Evolutionary conservation across 2,797 vertebrate genomes (phyloP).

Genomic region (Rhinoraja longicauda): DNA sequence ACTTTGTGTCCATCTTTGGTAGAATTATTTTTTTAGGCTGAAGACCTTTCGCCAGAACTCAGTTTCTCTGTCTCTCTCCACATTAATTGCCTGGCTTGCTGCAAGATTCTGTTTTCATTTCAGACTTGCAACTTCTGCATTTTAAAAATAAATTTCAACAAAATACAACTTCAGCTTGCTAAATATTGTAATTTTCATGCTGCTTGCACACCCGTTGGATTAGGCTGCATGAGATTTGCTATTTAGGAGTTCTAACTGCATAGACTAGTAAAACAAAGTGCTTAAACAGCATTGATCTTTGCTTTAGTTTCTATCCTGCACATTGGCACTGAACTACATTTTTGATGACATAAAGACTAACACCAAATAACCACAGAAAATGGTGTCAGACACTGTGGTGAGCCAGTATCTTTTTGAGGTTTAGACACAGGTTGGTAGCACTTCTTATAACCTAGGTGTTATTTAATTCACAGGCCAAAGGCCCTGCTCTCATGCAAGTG

Average conservation of each 20-base stretch:
- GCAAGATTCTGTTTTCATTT: no score
- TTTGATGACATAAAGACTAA: neutral
- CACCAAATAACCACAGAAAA: slow-evolving; percentile 27
- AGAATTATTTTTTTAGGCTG: no score
- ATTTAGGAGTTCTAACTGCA: neutral
- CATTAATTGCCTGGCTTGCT: no score
- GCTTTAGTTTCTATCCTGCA: neutral
- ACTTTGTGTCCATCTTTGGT: no score
- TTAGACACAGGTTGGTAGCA: neutral
- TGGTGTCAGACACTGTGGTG: slow-evolving; percentile 32
- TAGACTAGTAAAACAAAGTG: neutral
- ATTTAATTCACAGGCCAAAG: neutral
- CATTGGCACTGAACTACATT: neutral
- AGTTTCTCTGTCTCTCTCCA: no score
- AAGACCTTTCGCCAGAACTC: no score
- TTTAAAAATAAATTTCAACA: neutral
- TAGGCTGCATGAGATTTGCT: neutral
- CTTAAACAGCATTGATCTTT: neutral
- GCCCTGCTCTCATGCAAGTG: neutral
- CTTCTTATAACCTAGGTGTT: neutral
- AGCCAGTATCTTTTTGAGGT: neutral
- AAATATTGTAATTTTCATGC: neutral
- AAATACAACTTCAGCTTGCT: neutral
- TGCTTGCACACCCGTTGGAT: neutral
- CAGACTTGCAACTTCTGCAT: no score